Evolutionary conservation across 2,797 vertebrate species (phyloP).

Genomic region (Nannoperca australis): DNA sequence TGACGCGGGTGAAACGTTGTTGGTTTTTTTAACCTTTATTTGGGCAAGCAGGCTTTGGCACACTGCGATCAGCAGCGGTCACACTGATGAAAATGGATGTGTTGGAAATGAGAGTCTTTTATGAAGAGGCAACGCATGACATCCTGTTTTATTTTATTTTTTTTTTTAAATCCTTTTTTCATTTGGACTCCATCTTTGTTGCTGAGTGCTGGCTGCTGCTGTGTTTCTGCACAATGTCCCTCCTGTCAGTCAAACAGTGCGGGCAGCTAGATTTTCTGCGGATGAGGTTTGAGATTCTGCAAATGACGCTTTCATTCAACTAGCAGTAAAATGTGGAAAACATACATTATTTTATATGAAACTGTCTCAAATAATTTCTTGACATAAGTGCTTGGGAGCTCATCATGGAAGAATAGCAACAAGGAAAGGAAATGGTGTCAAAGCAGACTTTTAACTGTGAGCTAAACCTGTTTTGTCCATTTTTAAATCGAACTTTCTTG

Average conservation of each 20-base stretch:
- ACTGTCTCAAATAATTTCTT: neutral
- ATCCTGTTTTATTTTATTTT: conserved; percentile 49
- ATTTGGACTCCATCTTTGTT: conserved; percentile 44
- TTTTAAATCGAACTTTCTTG: neutral
- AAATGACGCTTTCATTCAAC: conserved; percentile 8
- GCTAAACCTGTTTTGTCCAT: neutral
- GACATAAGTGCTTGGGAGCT: neutral
- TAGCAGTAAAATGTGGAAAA: neutral
- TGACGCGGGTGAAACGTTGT: conserved; percentile 47
- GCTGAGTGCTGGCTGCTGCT: conserved; percentile 11
- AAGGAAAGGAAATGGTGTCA: neutral
- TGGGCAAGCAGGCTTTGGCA: conserved; percentile 26
- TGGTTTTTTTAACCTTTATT: conserved; percentile 38
- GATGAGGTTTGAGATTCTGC: conserved; percentile 25
- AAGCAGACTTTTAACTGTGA: neutral
- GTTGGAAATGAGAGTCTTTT: conserved; percentile 58
- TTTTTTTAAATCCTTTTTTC: conserved; percentile 15
- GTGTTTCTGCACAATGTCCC: neutral
- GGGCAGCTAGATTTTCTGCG: conserved; percentile 19
- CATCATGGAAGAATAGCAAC: neutral
- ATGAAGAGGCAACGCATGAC: conserved; percentile 59
- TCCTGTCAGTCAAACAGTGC: conserved; percentile 40
- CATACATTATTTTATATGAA: neutral
- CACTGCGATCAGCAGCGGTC: conserved; percentile 44
- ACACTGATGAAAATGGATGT: conserved; percentile 60